Evolutionary conservation across 2,888 invertebrate genomes (phyloP), one percentile per base, ranked within the genome.

Genomic region (Ichneumoninae sp.): DNA sequence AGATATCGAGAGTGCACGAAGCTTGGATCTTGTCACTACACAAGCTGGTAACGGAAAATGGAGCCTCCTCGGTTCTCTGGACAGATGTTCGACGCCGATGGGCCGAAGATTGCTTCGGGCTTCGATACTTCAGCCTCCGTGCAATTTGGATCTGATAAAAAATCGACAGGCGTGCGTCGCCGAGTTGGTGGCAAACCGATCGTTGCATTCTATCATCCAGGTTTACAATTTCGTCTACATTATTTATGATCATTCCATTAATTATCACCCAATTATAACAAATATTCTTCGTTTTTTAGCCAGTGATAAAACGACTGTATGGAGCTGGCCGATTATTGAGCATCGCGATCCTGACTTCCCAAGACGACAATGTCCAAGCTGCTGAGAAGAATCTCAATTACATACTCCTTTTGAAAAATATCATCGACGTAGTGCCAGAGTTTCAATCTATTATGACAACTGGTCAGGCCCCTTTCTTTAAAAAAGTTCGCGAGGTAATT

Each of bases 1-100:
- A 98, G 98, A 98, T 94, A 95, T 97, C 70, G 96, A 96, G n/a
- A 98, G 98, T 60, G 96, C 97, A 13, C 96, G 96, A 81, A 96
- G 96, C 88, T 94, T 98, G 81, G 97, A 97, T 94, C 91, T 97
- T 44, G 96, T 97, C 0, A 95, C 95, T 60, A 95, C 95, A 0
- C 91, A 95, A 77, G 94, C 94, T 13, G 93, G 94, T 16, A 94
- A 94, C 52, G 94, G 94, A 3, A 94, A 94, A 81, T 94, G 95
- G 69, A 96, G 95, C 75, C 93, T 98, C 10, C 95, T 95, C 87
- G 96, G 96, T 4, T 94, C 96, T n/a, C 91, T 98, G 68, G 96
- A 97, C 91, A 94, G 95, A 87, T 97, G 97, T 81, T 94, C 95
- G 22, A 98, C 97, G 0, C 94, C 95, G 52, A 96, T 97, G 76